Percentiles rank a stretch among this genome's conserved stretches.
Conservation (phyloP, 2,888 invertebrate species). For the Drosophila tanythrix region DNA sequence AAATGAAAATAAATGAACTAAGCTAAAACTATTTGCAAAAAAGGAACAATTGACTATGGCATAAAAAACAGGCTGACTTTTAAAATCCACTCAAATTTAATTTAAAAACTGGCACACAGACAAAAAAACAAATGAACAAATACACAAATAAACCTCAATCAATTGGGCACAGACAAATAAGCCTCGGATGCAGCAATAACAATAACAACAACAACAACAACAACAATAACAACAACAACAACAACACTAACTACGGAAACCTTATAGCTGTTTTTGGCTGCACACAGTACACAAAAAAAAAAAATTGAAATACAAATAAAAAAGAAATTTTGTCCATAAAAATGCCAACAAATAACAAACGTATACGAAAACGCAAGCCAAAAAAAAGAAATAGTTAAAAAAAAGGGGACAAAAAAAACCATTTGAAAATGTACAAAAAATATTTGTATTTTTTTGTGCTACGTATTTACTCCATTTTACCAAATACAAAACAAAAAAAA, state of each 20-base stretch:
- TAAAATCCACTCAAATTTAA: slow-evolving; percentile 76
- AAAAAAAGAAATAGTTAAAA: slow-evolving; percentile 7
- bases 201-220: slow-evolving; percentile 24
- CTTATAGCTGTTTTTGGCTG: neutral
- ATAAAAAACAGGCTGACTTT: slow-evolving; percentile 57
- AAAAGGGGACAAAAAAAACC: neutral
- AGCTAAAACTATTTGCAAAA: slow-evolving; percentile 21
- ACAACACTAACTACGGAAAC: slow-evolving; percentile 14
- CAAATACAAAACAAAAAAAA: neutral
- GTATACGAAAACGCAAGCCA: slow-evolving; percentile 1
- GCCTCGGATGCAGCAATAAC: slow-evolving; percentile 48
- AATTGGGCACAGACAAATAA: slow-evolving; percentile 76
- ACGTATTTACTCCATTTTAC: neutral
- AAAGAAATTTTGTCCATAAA: slow-evolving; percentile 53
- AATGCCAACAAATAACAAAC: slow-evolving; percentile 44
- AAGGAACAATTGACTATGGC: slow-evolving; percentile 14
- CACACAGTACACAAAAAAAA: slow-evolving; percentile 1
- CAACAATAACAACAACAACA: slow-evolving; percentile 26
- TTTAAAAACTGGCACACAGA: slow-evolving; percentile 59
- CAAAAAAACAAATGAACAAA: slow-evolving; percentile 34
- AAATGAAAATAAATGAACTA: slow-evolving; percentile 7
- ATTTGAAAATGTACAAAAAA: slow-evolving; percentile 7
- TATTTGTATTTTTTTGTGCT: neutral
- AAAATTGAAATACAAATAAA: slow-evolving; percentile 32
- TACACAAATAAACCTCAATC: slow-evolving; percentile 69